Evolutionary conservation across 2,113 vertebrate species (phyloP).

Genomic region (Isurus oxyrinchus): DNA sequence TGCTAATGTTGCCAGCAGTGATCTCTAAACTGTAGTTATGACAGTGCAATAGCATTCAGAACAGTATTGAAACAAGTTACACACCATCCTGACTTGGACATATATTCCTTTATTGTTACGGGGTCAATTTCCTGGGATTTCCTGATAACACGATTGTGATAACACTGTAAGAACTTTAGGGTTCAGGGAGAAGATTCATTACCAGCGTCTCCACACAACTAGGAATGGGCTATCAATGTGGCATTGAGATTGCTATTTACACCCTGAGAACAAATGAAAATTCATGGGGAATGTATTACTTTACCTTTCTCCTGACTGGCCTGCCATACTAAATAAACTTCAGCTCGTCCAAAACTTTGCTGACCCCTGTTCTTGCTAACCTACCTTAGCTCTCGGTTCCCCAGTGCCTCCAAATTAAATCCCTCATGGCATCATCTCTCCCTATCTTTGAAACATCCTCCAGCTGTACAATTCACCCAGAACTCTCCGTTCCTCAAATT

Average conservation of each 20-base stretch:
- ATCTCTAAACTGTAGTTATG: not conserved
- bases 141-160: not conserved
- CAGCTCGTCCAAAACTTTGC: not conserved
- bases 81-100: not conserved
- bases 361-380: not conserved
- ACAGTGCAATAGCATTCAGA: not conserved
- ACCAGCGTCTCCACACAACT: not conserved
- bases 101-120: not conserved
- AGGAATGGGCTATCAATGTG: not conserved
- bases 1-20: not conserved
- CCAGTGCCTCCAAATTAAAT: not conserved
- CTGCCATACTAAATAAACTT: not conserved
- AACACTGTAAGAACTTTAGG: not conserved
- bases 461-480: not conserved
- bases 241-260: not conserved
- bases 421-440: not conserved
- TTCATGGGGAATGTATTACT: not conserved
- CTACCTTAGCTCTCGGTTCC: not conserved
- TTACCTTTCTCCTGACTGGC: not conserved
- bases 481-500: not conserved
- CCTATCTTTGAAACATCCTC: not conserved
- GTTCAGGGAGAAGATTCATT: not conserved
- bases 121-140: not conserved
- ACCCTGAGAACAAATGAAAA: not conserved
- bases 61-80: not conserved